Percentiles rank a stretch among this genome's conserved stretches.
These are phyloP conservation scores for Dryobota labecula DNA, from an alignment of 2,888 invertebrate genomes.

Conservation along the genomic window DNA sequence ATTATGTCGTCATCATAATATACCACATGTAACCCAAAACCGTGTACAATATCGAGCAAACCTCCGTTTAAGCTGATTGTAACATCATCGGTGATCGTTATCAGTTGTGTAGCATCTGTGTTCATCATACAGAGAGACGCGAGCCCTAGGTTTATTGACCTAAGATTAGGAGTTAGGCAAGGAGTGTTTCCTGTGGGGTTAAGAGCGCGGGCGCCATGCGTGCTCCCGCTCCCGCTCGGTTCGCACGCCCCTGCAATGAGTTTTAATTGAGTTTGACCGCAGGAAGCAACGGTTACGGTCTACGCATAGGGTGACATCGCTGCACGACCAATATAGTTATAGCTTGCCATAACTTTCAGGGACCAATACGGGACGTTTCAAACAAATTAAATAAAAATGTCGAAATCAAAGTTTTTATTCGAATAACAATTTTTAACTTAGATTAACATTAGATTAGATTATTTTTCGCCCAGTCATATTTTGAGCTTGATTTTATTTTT, in stretches of 20 bases:
- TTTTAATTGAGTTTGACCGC: slow-evolving; percentile 87
- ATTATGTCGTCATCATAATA: slow-evolving; percentile 18
- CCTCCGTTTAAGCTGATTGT: slow-evolving; percentile 51
- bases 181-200: slow-evolving; percentile 85
- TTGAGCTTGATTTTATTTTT: too few relatives aligned
- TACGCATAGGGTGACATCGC: slow-evolving; percentile 82
- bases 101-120: slow-evolving; percentile 52
- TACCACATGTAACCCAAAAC: slow-evolving; percentile 16
- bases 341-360: too few relatives aligned
- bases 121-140: slow-evolving; percentile 68
- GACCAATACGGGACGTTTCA: too few relatives aligned
- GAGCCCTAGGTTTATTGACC: slow-evolving; percentile 75
- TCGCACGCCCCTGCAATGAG: slow-evolving; percentile 89
- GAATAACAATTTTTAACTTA: too few relatives aligned
- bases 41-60: slow-evolving; percentile 40
- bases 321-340: slow-evolving; percentile 48
- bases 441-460: too few relatives aligned
- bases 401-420: too few relatives aligned
- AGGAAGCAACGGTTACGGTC: slow-evolving; percentile 84
- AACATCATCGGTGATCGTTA: slow-evolving; percentile 65
- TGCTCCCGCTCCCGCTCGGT: slow-evolving; percentile 68
- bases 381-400: too few relatives aligned
- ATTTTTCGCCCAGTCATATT: too few relatives aligned
- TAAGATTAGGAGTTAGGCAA: slow-evolving; percentile 79
- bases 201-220: slow-evolving; percentile 68